Conservation (phyloP, 2,888 invertebrate genomes). For the Troides helena region DNA sequence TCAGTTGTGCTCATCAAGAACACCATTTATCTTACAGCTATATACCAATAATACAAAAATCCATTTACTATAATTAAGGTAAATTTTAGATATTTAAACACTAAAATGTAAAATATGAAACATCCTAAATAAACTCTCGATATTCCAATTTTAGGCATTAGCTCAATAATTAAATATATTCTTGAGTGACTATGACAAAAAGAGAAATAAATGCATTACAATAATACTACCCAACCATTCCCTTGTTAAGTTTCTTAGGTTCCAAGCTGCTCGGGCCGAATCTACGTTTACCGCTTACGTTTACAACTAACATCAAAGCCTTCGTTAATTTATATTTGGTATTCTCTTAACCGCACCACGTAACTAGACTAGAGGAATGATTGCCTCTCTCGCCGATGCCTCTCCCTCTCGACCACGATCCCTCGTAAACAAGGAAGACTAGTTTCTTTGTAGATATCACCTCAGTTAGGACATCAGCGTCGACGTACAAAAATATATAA, state of each 20-base stretch:
- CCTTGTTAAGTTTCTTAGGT: slow-evolving; percentile 61
- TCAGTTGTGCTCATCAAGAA: slow-evolving; percentile 77
- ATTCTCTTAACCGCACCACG: slow-evolving; percentile 77
- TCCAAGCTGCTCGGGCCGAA: slow-evolving; percentile 75
- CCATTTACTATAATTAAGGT: slow-evolving; percentile 80
- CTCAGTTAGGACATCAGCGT: slow-evolving; percentile 65
- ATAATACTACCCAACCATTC: slow-evolving; percentile 76
- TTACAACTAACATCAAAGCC: slow-evolving; percentile 63
- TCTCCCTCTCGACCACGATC: slow-evolving; percentile 48
- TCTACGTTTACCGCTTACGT: slow-evolving; percentile 51
- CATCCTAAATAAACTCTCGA: slow-evolving; percentile 80
- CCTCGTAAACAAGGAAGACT: slow-evolving; percentile 76
- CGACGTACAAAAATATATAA: slow-evolving; percentile 73
- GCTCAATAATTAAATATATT: slow-evolving; percentile 78
- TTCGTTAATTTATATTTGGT: slow-evolving; percentile 78
- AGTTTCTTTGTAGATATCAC: slow-evolving; percentile 78
- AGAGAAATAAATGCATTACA: slow-evolving; percentile 79
- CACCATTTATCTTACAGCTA: slow-evolving; percentile 78
- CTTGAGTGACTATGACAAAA: slow-evolving; percentile 76
- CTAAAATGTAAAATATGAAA: slow-evolving; percentile 81
- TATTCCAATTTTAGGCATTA: slow-evolving; percentile 80
- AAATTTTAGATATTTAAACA: slow-evolving; percentile 80
- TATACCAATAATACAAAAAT: slow-evolving; percentile 81
- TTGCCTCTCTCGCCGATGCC: slow-evolving; percentile 73
- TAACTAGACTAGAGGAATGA: slow-evolving; percentile 78